Percentiles rank a stretch among this genome's conserved stretches.
Evolutionary conservation across 2,888 invertebrate species (phyloP).

Genomic region (Synanthedon myopaeformis): DNA sequence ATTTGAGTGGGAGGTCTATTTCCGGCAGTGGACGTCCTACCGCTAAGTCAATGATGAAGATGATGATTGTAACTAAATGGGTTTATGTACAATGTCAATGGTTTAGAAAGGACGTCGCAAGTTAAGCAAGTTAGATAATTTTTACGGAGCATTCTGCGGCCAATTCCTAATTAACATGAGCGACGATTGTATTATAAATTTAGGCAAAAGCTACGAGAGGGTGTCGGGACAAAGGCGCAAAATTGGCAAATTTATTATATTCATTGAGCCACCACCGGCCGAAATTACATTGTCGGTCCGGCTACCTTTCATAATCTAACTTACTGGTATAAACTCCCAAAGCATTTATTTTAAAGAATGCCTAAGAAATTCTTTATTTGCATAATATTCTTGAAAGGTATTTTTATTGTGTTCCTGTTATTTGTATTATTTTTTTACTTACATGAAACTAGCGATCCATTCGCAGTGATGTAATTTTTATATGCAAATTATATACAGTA

Average conservation of each 20-base stretch:
- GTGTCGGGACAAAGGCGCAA: constrained; percentile 19
- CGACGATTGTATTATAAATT: constrained; percentile 16
- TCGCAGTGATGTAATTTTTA: too few species aligned
- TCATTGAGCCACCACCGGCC: constrained; percentile 14
- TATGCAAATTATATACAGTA: too few species aligned
- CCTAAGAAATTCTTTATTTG: background rate
- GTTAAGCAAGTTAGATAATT: background rate
- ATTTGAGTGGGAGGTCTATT: too few species aligned
- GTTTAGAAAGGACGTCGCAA: too few species aligned
- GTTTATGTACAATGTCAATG: too few species aligned
- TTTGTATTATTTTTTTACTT: background rate
- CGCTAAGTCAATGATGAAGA: too few species aligned
- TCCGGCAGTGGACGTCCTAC: too few species aligned
- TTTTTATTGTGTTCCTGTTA: background rate
- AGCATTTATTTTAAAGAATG: too few species aligned
- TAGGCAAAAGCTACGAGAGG: constrained; percentile 5
- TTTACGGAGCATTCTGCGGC: constrained; percentile 16
- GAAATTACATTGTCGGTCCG: constrained; percentile 14
- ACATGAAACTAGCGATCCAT: background rate
- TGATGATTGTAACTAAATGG: too few species aligned
- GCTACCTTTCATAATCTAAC: constrained; percentile 13
- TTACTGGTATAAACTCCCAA: constrained; percentile 4
- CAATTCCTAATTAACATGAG: constrained; percentile 28
- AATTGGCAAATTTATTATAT: constrained; percentile 35
- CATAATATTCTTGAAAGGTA: background rate